These are phyloP conservation scores for Mohoua ochrocephala DNA, from an alignment of 2,113 vertebrate species.

Conservation along the genomic window DNA sequence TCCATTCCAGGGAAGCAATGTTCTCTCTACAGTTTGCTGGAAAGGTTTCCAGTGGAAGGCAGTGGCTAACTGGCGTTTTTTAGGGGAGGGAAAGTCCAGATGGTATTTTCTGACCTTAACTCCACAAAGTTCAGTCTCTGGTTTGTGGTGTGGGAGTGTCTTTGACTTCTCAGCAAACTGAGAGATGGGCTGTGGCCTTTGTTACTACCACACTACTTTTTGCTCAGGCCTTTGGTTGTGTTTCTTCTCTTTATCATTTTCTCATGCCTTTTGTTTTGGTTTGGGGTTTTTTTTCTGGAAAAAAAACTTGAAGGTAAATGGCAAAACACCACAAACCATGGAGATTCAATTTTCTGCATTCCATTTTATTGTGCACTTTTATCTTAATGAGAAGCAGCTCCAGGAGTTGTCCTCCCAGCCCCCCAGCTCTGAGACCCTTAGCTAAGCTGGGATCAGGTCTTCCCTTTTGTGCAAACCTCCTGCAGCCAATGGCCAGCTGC, in stretches of 20 bases:
- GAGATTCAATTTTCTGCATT: constrained; percentile 51
- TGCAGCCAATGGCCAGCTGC: not conserved
- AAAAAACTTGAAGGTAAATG: constrained; percentile 6
- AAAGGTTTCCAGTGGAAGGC: not conserved
- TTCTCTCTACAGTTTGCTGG: not conserved
- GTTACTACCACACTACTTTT: not conserved
- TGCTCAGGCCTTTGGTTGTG: not conserved
- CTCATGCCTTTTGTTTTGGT: not conserved
- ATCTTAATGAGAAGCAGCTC: constrained; percentile 43
- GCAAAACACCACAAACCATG: not conserved
- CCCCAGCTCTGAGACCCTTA: not conserved
- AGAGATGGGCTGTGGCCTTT: not conserved
- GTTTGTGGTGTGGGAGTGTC: not conserved
- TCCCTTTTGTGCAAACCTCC: not conserved
- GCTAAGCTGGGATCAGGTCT: not conserved
- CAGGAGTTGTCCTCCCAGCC: not conserved
- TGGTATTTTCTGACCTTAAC: not conserved
- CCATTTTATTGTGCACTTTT: not conserved
- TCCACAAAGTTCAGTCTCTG: not conserved
- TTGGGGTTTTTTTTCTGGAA: not conserved
- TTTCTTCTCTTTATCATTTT: not conserved
- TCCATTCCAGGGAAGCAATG: not conserved
- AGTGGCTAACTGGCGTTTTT: not conserved
- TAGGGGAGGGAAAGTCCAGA: not conserved
- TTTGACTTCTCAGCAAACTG: not conserved